A percentile compares a stretch with the other conserved stretches of the same genome.
Evolutionary conservation across 1,140 invertebrate species (phyloP).

Genomic region (Dinoponera quadriceps): DNA sequence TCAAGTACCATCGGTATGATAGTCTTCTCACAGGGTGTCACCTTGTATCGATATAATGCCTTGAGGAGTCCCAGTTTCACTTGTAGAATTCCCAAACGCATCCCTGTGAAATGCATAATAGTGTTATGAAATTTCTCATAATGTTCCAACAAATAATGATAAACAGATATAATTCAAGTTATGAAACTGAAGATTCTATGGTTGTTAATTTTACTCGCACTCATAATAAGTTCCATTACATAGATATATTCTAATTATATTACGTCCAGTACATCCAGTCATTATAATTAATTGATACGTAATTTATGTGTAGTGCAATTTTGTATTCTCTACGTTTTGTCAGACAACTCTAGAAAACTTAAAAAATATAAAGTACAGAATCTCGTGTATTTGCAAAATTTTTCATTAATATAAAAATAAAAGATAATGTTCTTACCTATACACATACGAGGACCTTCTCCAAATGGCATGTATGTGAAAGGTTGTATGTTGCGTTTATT

Average conservation of each 20-base stretch:
- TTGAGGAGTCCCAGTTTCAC: slow-evolving; percentile 74
- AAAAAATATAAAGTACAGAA: too few relatives aligned
- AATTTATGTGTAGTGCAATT: too few relatives aligned
- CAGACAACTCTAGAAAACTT: too few relatives aligned
- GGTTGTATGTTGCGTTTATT: slow-evolving; percentile 79
- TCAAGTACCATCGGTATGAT: slow-evolving; percentile 59
- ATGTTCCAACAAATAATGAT: background rate
- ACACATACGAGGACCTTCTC: slow-evolving; percentile 86
- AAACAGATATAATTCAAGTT: slow-evolving; percentile 75
- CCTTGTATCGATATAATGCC: slow-evolving; percentile 72
- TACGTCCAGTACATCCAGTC: too few relatives aligned
- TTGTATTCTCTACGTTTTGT: too few relatives aligned
- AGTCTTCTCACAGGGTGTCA: slow-evolving; percentile 65
- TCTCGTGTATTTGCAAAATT: too few relatives aligned
- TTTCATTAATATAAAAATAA: too few relatives aligned
- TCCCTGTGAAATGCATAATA: slow-evolving; percentile 55
- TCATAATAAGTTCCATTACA: slow-evolving; percentile 58
- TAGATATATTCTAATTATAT: background rate
- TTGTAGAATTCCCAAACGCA: slow-evolving; percentile 75
- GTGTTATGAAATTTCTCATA: background rate
- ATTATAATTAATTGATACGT: too few relatives aligned
- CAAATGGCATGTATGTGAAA: slow-evolving; percentile 87
- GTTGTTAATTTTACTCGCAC: slow-evolving; percentile 28
- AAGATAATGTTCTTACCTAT: slow-evolving; percentile 80
- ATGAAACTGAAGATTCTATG: slow-evolving; percentile 63